Conservation (phyloP, 2,113 vertebrate species). For the Craseonycteris thonglongyai region DNA sequence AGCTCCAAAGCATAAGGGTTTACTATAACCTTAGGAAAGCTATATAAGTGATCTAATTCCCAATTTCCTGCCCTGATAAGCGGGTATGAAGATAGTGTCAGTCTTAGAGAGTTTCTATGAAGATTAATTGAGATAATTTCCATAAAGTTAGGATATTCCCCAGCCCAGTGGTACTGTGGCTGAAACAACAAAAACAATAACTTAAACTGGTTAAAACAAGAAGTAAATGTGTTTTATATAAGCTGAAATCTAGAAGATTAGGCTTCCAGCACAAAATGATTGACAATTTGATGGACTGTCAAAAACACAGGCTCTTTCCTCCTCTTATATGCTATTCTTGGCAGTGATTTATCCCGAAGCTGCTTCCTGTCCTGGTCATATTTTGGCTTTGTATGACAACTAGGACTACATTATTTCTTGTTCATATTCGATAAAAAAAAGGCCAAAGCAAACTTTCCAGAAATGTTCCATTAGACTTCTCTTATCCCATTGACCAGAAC, state of each 20-base stretch:
- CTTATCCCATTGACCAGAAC: background rate
- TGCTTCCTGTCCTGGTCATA: background rate
- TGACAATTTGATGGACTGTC: constrained; percentile 2
- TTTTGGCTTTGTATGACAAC: background rate
- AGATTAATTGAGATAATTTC: background rate
- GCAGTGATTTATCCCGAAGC: background rate
- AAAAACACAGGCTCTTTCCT: background rate
- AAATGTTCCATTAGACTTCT: background rate
- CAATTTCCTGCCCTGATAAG: background rate
- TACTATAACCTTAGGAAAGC: background rate
- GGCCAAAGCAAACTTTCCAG: background rate
- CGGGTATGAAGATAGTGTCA: background rate
- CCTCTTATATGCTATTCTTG: background rate
- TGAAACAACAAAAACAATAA: background rate
- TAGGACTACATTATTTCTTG: constrained; percentile 10
- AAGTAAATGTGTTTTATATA: background rate
- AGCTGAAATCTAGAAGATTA: background rate
- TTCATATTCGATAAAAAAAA: constrained; percentile 34
- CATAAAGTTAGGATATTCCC: background rate
- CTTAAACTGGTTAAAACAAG: background rate
- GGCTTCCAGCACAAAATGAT: background rate
- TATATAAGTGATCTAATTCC: background rate
- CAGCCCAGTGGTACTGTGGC: background rate
- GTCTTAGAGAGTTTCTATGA: background rate
- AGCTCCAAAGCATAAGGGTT: background rate